Evolutionary conservation across 2,113 vertebrate species (phyloP).

Genomic region (Chaetodon auriga): DNA sequence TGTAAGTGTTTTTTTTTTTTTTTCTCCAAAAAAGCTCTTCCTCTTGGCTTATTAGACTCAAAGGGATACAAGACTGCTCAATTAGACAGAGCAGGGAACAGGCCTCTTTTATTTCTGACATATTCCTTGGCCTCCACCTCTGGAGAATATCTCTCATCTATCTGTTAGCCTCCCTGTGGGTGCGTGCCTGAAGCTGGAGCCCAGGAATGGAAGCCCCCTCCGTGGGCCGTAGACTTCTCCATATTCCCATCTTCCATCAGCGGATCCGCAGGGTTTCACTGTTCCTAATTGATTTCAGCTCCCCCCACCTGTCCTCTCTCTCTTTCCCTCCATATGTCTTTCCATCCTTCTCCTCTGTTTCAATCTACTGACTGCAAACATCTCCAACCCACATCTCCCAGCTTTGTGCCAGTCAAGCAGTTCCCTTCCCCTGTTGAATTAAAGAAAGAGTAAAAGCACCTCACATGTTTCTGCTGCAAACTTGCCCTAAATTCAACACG

Average conservation of each 20-base stretch:
- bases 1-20: slow-evolving; percentile 56
- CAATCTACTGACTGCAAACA: slow-evolving; percentile 58
- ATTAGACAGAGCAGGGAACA: slow-evolving; percentile 77
- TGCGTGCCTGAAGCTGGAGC: slow-evolving; percentile 79
- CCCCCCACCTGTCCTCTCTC: slow-evolving; percentile 6
- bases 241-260: slow-evolving; percentile 73
- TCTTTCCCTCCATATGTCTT: slow-evolving; percentile 28
- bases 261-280: slow-evolving; percentile 78
- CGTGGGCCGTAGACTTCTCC: slow-evolving; percentile 63
- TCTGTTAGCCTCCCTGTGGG: slow-evolving; percentile 79
- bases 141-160: slow-evolving; percentile 83
- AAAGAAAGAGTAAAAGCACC: slow-evolving; percentile 71
- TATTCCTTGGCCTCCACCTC: slow-evolving; percentile 74
- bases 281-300: slow-evolving; percentile 84
- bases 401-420: slow-evolving; percentile 75
- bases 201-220: slow-evolving; percentile 77
- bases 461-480: slow-evolving; percentile 75
- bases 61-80: slow-evolving; percentile 76
- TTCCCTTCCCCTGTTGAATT: slow-evolving; percentile 75
- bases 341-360: slow-evolving; percentile 38
- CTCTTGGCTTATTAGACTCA: slow-evolving; percentile 63
- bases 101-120: slow-evolving; percentile 81
- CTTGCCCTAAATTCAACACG: slow-evolving; percentile 81
- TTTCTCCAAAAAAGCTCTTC: slow-evolving; percentile 36
- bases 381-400: slow-evolving; percentile 61